These are phyloP conservation scores for Myopa testacea DNA, from an alignment of 2,888 invertebrate genomes.

Conservation along the genomic window DNA sequence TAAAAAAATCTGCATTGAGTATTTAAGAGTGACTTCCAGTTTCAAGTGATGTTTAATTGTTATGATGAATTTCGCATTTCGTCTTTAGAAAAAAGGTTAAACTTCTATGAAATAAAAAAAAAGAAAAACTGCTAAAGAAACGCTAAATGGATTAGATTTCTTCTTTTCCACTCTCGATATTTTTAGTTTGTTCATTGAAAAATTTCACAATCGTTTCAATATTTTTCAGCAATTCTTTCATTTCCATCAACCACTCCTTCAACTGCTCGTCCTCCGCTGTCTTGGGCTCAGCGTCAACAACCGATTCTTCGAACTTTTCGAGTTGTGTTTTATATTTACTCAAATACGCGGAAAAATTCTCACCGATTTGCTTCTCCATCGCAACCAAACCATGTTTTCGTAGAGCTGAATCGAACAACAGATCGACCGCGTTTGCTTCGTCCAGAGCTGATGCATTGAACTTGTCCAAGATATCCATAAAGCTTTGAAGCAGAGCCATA, in stretches of 20 bases:
- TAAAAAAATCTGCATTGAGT: too few species aligned
- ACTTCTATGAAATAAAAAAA: too few species aligned
- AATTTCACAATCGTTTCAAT: conserved; percentile 4
- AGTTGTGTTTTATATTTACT: not conserved
- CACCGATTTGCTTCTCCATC: conserved; percentile 5
- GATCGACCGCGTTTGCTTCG: not conserved
- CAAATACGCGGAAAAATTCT: not conserved
- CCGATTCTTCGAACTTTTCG: not conserved
- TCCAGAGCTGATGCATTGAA: conserved; percentile 14
- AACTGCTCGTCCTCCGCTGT: not conserved
- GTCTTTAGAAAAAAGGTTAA: too few species aligned
- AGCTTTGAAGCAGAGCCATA: conserved; percentile 1
- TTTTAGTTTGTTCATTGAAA: not conserved
- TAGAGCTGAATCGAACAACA: not conserved
- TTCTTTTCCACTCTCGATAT: not conserved
- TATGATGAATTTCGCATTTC: too few species aligned
- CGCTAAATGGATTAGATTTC: not conserved
- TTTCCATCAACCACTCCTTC: conserved; percentile 3
- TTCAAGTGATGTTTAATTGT: too few species aligned
- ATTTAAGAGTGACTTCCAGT: too few species aligned
- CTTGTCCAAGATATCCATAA: conserved; percentile 2
- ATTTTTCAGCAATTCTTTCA: conserved; percentile 6
- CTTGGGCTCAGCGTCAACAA: conserved; percentile 9
- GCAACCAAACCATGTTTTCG: not conserved
- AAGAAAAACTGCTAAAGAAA: too few species aligned